phyloP scores from a whole-genome alignment of 2,113 vertebrate genomes.

The Indri indri region DNA sequence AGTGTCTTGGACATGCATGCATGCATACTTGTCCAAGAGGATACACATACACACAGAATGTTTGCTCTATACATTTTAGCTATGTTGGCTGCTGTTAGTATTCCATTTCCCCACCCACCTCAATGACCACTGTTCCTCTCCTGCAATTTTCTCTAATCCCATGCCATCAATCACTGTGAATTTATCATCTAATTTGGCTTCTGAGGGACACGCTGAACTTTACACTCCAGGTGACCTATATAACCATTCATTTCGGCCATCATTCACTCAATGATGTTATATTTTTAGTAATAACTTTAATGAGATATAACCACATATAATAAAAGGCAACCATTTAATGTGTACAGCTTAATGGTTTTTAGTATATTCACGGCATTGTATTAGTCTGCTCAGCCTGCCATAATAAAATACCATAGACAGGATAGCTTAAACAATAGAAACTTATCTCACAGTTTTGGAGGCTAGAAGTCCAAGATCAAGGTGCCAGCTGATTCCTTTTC shows the following conservation, averaged over 20 bases:
- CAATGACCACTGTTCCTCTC: neutral
- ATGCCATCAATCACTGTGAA: neutral
- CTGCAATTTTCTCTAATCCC: neutral
- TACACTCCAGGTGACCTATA: neutral
- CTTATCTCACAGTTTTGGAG: neutral
- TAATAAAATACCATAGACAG: neutral
- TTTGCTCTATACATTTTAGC: neutral
- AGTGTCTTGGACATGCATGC: neutral
- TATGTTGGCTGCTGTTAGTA: neutral
- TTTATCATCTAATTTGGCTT: neutral
- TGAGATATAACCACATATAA: neutral
- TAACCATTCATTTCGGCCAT: neutral
- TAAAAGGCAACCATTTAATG: neutral
- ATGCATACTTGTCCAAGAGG: too few relatives aligned
- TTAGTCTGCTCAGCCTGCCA: neutral
- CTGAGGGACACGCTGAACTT: neutral
- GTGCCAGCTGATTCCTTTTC: neutral
- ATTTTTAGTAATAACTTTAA: neutral
- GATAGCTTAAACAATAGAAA: neutral
- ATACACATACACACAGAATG: neutral
- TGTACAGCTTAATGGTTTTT: neutral
- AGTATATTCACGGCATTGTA: neutral
- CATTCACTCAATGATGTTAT: neutral
- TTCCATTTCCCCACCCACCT: neutral
- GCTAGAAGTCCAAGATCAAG: neutral